Evolutionary conservation across 2,113 vertebrate species (phyloP), one percentile per base, ranked within the genome.

Genomic region (Hippocampus comes): DNA sequence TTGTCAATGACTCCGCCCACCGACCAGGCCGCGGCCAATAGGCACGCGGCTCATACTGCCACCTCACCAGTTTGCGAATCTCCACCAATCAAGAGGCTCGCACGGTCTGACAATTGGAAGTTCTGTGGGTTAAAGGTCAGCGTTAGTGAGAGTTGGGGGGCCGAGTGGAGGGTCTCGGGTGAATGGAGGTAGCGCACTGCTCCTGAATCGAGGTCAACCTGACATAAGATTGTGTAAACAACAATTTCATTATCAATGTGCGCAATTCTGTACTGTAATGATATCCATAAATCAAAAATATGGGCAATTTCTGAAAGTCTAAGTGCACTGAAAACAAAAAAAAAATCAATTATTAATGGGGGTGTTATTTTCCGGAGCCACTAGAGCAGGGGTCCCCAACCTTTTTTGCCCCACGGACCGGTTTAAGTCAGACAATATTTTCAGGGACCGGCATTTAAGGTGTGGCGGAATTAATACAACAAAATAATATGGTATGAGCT

Each of bases 121-220:
- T 61, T 80, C 84, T 87, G 81, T 92, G 84, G 90, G 91, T 90
- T 75, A 91, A 92, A 91, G 91, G 89, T 91, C 84, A 89, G 63
- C 42, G 84, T 68, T 74, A 75, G 71, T 75, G 14, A 18, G 43
- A 65, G 70, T 23, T 23, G 20, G 72, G 63, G 48, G 64, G n/a
- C 49, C 27, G 57, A 34, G 59, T 51, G 11, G 41, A 21, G 51
- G 23, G 42, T 38, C 38, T 12, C 27, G 6, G 59, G 17, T 61
- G 59, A 15, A 46, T 61, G 46, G 14, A 11, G 59, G 59, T 15
- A 10, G 27, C 14, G 8, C 55, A 56, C 11, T 57, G 20, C 20
- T 53, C 20, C 9, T 12, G 14, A 25, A 70, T 71, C 27, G 7
- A 76, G 67, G 67, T 71, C 25, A 81, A 65, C 67, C 41, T 43